Conservation (phyloP, 1,140 invertebrate species). For the Brachionus paranguensis region DNA sequence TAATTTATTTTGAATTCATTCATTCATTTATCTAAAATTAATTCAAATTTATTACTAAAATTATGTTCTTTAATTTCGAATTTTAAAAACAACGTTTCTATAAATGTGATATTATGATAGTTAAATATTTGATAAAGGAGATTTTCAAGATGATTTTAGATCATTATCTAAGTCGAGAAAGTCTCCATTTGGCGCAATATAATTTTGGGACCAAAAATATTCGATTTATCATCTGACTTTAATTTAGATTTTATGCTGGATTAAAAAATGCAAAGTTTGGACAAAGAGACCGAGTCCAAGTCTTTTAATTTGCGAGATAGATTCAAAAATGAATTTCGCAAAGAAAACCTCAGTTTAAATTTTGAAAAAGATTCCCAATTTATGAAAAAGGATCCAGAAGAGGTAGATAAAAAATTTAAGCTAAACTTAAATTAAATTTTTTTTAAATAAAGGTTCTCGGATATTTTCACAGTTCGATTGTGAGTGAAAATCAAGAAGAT, state of each 20-base stretch:
- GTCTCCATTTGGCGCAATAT: neutral
- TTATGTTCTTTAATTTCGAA: neutral
- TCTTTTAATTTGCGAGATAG: neutral
- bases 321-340: conserved; percentile 26
- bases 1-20: neutral
- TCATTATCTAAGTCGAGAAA: neutral
- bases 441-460: neutral
- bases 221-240: neutral
- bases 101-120: neutral
- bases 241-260: neutral
- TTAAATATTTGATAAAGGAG: neutral
- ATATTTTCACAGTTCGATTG: conserved; percentile 34
- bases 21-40: neutral
- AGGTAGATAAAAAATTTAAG: neutral
- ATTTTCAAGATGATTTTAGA: neutral
- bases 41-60: neutral
- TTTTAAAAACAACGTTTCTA: neutral
- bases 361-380: conserved; percentile 20
- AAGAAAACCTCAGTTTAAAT: conserved; percentile 23
- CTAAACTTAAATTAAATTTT: neutral
- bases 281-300: neutral
- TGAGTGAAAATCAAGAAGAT: neutral
- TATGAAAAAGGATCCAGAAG: conserved; percentile 37
- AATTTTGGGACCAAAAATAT: neutral
- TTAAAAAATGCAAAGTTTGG: neutral